These are phyloP conservation scores for Drosophila chauvacae DNA, from an alignment of 1,140 invertebrate genomes.

Conservation along the genomic window DNA sequence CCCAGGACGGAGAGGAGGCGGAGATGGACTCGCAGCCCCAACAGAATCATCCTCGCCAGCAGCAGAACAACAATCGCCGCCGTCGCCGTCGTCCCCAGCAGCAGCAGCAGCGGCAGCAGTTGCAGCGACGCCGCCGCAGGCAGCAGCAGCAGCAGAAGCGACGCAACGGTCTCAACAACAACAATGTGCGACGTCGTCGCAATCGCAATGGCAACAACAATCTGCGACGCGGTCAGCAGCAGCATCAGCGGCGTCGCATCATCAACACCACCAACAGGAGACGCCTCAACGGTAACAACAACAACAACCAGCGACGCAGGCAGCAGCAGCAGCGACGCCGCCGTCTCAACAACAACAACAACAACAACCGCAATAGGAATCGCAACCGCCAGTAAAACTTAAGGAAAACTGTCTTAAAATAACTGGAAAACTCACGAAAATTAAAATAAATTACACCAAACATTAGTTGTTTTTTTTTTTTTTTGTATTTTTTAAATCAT, in stretches of 20 bases:
- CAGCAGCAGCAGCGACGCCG: constrained; percentile 54
- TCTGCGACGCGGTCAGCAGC: constrained; percentile 48
- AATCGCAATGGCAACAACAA: constrained; percentile 35
- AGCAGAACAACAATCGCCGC: constrained; percentile 35
- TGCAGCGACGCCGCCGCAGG: constrained; percentile 9
- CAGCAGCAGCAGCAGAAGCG: constrained; percentile 16
- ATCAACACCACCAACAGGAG: constrained; percentile 44
- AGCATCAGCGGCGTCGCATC: constrained; percentile 51
- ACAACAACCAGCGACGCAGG: constrained; percentile 37
- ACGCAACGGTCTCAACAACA: constrained; percentile 26
- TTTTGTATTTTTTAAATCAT: background rate
- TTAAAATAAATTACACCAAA: background rate
- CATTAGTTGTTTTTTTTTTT: background rate
- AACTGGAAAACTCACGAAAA: background rate
- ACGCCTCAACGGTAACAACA: constrained; percentile 9
- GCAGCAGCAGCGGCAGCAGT: constrained; percentile 19
- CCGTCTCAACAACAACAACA: constrained; percentile 33
- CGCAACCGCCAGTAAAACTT: constrained; percentile 20
- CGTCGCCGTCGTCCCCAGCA: constrained; percentile 51
- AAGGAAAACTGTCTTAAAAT: background rate
- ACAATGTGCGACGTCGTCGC: constrained; percentile 37
- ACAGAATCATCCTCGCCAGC: constrained; percentile 19
- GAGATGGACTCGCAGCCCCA: background rate
- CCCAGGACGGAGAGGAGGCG: background rate
- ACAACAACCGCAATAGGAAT: constrained; percentile 32